phyloP scores from a whole-genome alignment of 2,113 vertebrate species.

The Furnarius figulus region DNA sequence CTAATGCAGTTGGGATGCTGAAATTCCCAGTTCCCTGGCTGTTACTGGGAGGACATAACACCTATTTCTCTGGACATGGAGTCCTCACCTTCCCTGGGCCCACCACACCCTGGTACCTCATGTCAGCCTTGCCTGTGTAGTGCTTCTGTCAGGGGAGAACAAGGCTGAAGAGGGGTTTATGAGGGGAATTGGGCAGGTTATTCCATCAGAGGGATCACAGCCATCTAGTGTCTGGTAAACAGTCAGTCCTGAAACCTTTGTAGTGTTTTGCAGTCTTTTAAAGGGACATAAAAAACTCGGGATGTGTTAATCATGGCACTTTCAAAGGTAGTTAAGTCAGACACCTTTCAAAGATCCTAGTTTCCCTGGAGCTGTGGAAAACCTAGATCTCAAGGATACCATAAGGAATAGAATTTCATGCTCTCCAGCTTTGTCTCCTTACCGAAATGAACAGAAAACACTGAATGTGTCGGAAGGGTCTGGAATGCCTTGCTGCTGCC shows the following conservation, averaged over 20 bases:
- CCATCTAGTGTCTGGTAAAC: not conserved
- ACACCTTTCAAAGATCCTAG: not conserved
- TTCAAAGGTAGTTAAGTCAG: not conserved
- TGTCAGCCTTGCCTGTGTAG: rapidly evolving
- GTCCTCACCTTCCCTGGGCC: not conserved
- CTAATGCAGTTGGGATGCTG: not conserved
- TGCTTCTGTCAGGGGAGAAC: not conserved
- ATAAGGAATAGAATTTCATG: not conserved
- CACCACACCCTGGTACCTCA: rapidly evolving
- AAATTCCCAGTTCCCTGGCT: not conserved
- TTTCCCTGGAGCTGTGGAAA: not conserved
- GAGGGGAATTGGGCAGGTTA: not conserved
- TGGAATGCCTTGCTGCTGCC: not conserved
- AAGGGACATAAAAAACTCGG: not conserved
- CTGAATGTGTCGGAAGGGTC: not conserved
- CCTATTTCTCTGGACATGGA: not conserved
- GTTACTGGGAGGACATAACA: not conserved
- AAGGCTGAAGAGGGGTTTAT: not conserved
- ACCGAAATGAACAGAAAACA: not conserved
- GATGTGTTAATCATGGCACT: not conserved
- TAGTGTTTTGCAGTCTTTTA: not conserved
- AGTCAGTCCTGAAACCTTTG: not conserved
- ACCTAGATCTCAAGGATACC: not conserved
- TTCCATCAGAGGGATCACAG: not conserved
- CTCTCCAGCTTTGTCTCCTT: not conserved